phyloP scores from a whole-genome alignment of 2,113 vertebrate species.

The Ceuthmochares aereus region DNA sequence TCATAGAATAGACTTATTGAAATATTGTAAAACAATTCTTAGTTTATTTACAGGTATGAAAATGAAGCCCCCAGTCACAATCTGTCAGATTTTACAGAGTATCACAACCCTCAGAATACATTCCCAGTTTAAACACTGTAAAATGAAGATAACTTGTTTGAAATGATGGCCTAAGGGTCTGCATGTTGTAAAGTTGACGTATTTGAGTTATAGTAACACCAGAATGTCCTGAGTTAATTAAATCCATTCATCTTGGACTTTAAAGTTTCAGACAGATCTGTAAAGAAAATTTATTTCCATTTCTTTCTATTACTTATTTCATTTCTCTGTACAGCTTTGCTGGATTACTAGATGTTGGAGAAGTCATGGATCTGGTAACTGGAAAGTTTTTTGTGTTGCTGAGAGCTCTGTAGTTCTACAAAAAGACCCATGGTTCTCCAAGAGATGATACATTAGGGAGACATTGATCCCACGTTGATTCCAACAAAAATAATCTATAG shows the following conservation, averaged over 20 bases:
- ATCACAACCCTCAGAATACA: not conserved
- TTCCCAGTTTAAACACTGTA: not conserved
- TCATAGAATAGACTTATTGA: not conserved
- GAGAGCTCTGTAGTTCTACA: not conserved
- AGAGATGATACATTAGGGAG: not conserved
- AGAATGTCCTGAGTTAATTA: constrained; percentile 39
- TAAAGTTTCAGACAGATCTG: not conserved
- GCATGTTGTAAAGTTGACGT: not conserved
- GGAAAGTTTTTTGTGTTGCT: not conserved
- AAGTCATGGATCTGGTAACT: not conserved
- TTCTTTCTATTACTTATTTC: not conserved
- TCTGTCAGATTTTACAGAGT: not conserved
- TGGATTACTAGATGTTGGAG: not conserved
- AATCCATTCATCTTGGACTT: constrained; percentile 36
- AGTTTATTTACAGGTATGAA: constrained; percentile 42
- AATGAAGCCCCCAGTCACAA: not conserved
- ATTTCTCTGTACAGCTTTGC: not conserved
- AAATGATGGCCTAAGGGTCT: not conserved
- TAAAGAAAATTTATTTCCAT: constrained; percentile 20
- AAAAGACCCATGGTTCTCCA: accelerated
- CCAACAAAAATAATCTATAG: not conserved
- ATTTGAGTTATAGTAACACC: constrained; percentile 25
- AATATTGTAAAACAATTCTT: not conserved
- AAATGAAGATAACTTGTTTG: constrained; percentile 12
- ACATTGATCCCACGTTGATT: not conserved